Evolutionary conservation across 2,113 vertebrate genomes (phyloP).

Genomic region (Burhinus bistriatus): DNA sequence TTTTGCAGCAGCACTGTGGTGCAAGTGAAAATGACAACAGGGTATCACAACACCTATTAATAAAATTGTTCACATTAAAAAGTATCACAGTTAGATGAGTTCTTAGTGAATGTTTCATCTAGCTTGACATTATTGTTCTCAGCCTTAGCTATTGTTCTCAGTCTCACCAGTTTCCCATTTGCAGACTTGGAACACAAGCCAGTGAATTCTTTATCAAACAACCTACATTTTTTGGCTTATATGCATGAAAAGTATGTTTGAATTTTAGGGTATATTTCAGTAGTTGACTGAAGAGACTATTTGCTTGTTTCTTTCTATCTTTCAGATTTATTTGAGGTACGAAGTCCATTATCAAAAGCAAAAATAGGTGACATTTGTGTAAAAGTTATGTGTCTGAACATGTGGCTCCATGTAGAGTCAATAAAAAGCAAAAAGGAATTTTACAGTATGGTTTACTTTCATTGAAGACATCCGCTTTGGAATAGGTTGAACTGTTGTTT

Average conservation of each 20-base stretch:
- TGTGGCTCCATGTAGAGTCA: background rate
- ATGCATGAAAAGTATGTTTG: fast-evolving
- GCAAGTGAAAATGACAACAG: background rate
- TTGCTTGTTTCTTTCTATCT: background rate
- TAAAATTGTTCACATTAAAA: background rate
- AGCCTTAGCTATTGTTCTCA: background rate
- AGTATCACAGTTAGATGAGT: background rate
- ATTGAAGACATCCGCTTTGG: background rate
- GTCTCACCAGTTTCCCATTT: background rate
- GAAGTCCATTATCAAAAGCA: background rate
- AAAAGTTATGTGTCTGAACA: background rate
- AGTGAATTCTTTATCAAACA: background rate
- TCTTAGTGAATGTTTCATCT: background rate
- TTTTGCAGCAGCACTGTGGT: background rate
- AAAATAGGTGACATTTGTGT: background rate
- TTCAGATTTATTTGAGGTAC: background rate
- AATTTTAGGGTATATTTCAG: background rate
- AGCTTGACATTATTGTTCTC: background rate
- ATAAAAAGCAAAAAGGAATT: background rate
- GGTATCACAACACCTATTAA: background rate
- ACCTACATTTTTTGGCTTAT: background rate
- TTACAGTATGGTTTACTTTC: background rate
- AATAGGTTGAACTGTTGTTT: background rate
- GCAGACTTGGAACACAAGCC: background rate
- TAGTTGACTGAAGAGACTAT: background rate